Evolutionary conservation across 2,797 vertebrate species (phyloP).

Genomic region (Sciurus carolinensis): DNA sequence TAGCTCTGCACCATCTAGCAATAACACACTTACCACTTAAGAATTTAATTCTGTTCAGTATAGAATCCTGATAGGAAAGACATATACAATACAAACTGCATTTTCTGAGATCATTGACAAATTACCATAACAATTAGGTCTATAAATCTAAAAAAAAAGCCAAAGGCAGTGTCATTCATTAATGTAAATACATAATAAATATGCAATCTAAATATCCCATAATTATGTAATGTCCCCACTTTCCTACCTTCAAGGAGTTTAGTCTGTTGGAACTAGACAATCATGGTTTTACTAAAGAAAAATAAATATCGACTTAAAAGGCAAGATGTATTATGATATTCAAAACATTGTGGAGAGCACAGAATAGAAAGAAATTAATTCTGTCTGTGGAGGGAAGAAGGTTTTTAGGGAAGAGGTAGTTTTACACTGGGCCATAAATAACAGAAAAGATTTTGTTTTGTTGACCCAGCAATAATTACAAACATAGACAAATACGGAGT

Average conservation of each 20-base stretch:
- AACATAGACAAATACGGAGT: neutral
- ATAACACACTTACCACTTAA: constrained; percentile 33
- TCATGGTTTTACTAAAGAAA: constrained; percentile 14
- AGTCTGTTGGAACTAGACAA: neutral
- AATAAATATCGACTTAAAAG: neutral
- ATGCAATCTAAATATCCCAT: constrained; percentile 6
- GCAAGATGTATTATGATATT: neutral
- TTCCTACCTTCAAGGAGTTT: neutral
- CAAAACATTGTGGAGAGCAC: neutral
- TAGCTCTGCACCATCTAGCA: constrained; percentile 24
- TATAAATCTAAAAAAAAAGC: neutral
- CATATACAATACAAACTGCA: constrained; percentile 56
- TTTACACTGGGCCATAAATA: neutral
- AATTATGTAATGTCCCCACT: constrained; percentile 16
- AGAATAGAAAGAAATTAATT: constrained; percentile 34
- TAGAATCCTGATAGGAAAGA: constrained; percentile 39
- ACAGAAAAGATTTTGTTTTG: neutral
- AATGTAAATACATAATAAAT: neutral
- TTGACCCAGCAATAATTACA: constrained; percentile 2
- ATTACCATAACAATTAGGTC: constrained; percentile 40
- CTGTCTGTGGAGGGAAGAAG: neutral
- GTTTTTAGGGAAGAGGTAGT: neutral
- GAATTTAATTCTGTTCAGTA: constrained; percentile 49
- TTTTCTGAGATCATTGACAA: constrained; percentile 61
- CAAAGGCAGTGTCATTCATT: neutral